Percentiles rank a stretch among this genome's conserved stretches.
These are phyloP conservation scores for Lindbergichthys nudifrons DNA, from an alignment of 2,797 vertebrate species.

Conservation along the genomic window DNA sequence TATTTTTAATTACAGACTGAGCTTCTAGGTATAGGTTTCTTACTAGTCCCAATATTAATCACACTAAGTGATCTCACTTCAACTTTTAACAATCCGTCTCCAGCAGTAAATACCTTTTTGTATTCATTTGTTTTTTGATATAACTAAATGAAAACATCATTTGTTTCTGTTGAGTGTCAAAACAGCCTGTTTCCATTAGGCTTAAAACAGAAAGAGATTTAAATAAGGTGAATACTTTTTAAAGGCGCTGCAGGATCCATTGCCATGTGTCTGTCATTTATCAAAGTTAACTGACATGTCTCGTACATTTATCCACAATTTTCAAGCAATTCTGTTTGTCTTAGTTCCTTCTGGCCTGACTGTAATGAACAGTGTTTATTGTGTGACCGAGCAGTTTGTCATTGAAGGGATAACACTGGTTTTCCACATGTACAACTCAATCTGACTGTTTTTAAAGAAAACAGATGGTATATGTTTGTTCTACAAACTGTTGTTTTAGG, in stretches of 20 bases:
- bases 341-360: slow-evolving; percentile 41
- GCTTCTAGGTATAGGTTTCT: neutral
- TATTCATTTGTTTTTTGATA: neutral
- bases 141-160: neutral
- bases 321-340: slow-evolving; percentile 43
- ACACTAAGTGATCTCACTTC: neutral
- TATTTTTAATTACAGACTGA: neutral
- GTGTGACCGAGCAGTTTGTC: slow-evolving; percentile 37
- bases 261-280: slow-evolving; percentile 21
- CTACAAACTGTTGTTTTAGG: slow-evolving; percentile 50
- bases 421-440: slow-evolving; percentile 31
- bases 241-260: slow-evolving; percentile 31
- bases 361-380: slow-evolving; percentile 23
- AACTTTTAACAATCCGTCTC: neutral
- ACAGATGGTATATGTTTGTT: slow-evolving; percentile 34
- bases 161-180: neutral
- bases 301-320: slow-evolving; percentile 24
- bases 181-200: neutral
- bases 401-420: slow-evolving; percentile 24
- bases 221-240: slow-evolving; percentile 21
- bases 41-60: neutral
- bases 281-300: slow-evolving; percentile 17
- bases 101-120: neutral
- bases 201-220: slow-evolving; percentile 17
- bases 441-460: slow-evolving; percentile 37